These are phyloP conservation scores for Drosophila melanogaster DNA, from an alignment of 1,140 invertebrate genomes.

Conservation along the genomic window Release_6_plus_ISO1_MT NT_033779.5:1977001-1977500, in stretches of 20 bases:
- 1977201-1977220: slow-evolving; percentile 40
- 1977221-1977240: slow-evolving; percentile 8
- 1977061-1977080: slow-evolving; percentile 86
- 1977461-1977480: background rate
- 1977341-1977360: slow-evolving; percentile 71
- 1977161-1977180: slow-evolving; percentile 86
- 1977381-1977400: slow-evolving; percentile 64
- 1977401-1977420: slow-evolving; percentile 14
- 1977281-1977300: slow-evolving; percentile 67
- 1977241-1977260: slow-evolving; percentile 19
- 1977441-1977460: slow-evolving; percentile 8
- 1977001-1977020: slow-evolving; percentile 45
- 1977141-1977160: slow-evolving; percentile 82
- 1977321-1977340: slow-evolving; percentile 59
- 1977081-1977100: slow-evolving; percentile 48
- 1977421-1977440: slow-evolving; percentile 9
- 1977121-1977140: slow-evolving; percentile 58
- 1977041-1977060: slow-evolving; percentile 86
- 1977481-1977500: slow-evolving; percentile 1
- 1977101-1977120: slow-evolving; percentile 25
- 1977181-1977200: slow-evolving; percentile 85
- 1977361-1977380: slow-evolving; percentile 57
- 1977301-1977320: slow-evolving; percentile 64
- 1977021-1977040: slow-evolving; percentile 81
- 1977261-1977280: slow-evolving; percentile 68